Evolutionary conservation across 2,797 vertebrate species (phyloP).

Genomic region (Schizopygopsis pylzovi): DNA sequence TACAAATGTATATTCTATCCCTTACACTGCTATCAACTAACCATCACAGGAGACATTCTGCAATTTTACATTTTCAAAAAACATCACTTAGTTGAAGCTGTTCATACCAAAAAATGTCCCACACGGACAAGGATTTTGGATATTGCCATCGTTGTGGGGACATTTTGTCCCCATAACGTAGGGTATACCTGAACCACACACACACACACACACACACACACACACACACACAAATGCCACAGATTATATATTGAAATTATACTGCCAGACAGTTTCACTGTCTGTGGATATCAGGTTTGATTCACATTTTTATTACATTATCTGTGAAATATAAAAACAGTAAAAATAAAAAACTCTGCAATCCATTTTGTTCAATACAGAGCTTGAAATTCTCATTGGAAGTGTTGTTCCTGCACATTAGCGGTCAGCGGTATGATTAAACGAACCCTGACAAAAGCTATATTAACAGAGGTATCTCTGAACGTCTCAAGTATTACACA

Average conservation of each 20-base stretch:
- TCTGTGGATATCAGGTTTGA: not conserved
- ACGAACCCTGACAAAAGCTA: not conserved
- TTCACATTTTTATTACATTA: constrained; percentile 17
- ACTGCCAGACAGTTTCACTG: not conserved
- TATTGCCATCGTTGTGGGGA: too few relatives aligned
- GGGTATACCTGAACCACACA: too few relatives aligned
- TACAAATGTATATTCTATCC: too few relatives aligned
- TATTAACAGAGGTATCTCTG: constrained; percentile 41
- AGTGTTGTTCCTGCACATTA: constrained; percentile 41
- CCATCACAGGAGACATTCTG: too few relatives aligned
- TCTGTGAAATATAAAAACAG: constrained; percentile 17
- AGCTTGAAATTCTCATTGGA: constrained; percentile 31
- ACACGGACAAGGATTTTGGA: too few relatives aligned
- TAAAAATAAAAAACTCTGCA: not conserved
- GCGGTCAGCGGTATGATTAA: constrained; percentile 26
- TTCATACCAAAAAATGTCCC: too few relatives aligned
- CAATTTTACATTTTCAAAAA: too few relatives aligned
- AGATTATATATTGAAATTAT: not conserved
- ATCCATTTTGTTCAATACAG: not conserved
- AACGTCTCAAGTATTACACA: constrained; percentile 12
- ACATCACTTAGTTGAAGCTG: too few relatives aligned
- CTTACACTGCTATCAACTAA: too few relatives aligned
- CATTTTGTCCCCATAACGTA: too few relatives aligned
- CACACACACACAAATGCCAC: not conserved
- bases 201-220: not conserved